Conservation (phyloP, 1,140 invertebrate species). For the Drosophila chauvacae region DNA sequence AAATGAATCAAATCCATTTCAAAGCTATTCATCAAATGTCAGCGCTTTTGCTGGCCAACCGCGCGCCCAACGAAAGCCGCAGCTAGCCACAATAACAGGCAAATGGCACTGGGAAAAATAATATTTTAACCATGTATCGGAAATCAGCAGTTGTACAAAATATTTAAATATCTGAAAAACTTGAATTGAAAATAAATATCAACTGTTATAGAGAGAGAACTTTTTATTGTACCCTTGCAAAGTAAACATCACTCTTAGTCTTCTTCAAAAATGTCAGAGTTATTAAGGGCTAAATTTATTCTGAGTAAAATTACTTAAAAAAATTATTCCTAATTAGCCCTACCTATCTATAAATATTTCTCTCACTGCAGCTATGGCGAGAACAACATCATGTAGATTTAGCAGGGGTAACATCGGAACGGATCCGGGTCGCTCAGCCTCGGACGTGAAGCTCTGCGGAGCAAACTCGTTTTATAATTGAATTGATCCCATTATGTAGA, state of each 20-base stretch:
- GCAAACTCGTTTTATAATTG: constrained; percentile 79
- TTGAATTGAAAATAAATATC: neutral
- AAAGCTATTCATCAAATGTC: constrained; percentile 78
- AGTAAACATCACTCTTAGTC: too few relatives aligned
- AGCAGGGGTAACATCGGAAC: constrained; percentile 35
- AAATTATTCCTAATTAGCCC: neutral
- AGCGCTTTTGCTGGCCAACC: constrained; percentile 57
- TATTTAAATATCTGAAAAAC: neutral
- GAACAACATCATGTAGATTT: constrained; percentile 43
- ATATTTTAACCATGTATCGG: too few relatives aligned
- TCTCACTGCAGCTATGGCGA: neutral
- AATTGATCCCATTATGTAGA: constrained; percentile 82
- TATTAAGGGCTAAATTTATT: too few relatives aligned
- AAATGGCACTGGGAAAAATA: neutral
- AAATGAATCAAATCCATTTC: constrained; percentile 80
- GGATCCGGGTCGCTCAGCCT: constrained; percentile 52
- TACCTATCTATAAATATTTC: neutral
- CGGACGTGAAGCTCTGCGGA: constrained; percentile 47
- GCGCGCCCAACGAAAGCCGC: constrained; percentile 47
- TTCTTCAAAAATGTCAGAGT: too few relatives aligned
- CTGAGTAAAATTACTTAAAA: too few relatives aligned
- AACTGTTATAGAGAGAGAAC: too few relatives aligned
- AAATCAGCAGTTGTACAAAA: too few relatives aligned
- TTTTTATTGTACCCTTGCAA: too few relatives aligned
- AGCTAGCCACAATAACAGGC: constrained; percentile 26